phyloP scores from a whole-genome alignment of 2,797 vertebrate genomes.

The Cuniculus paca region DNA sequence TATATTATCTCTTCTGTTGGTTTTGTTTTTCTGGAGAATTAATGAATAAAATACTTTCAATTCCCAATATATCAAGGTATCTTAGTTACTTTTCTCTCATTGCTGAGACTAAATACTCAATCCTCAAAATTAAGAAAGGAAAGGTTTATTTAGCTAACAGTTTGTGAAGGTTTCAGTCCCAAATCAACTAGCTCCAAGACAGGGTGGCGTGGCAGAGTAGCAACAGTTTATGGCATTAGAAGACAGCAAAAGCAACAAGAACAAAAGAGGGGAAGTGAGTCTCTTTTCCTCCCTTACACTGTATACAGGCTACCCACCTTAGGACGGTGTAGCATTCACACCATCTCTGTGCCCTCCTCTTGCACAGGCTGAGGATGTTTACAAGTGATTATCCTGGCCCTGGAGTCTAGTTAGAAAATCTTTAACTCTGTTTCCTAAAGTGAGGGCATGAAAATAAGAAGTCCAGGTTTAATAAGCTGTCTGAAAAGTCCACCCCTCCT shows the following conservation, averaged over 20 bases:
- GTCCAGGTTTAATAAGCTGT: not conserved
- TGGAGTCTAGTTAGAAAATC: not conserved
- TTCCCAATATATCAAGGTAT: not conserved
- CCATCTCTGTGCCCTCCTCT: not conserved
- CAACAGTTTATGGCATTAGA: not conserved
- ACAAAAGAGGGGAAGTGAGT: not conserved
- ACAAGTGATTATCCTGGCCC: not conserved
- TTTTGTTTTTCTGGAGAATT: not conserved
- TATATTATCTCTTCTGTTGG: not conserved
- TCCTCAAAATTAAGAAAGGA: not conserved
- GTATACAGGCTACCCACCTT: not conserved
- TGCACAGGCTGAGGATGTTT: not conserved
- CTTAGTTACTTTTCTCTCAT: not conserved
- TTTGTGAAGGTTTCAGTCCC: not conserved
- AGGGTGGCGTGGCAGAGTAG: not conserved
- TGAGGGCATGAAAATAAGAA: not conserved
- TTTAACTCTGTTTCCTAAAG: not conserved
- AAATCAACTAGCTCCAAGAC: not conserved
- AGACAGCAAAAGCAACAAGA: not conserved
- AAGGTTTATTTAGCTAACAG: not conserved
- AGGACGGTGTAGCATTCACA: not conserved
- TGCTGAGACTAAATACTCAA: not conserved
- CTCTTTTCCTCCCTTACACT: not conserved
- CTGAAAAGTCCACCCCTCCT: not conserved
- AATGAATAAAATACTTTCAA: not conserved